These are phyloP conservation scores for Pseudococcus longispinus DNA, from an alignment of 2,888 invertebrate species.

Conservation along the genomic window DNA sequence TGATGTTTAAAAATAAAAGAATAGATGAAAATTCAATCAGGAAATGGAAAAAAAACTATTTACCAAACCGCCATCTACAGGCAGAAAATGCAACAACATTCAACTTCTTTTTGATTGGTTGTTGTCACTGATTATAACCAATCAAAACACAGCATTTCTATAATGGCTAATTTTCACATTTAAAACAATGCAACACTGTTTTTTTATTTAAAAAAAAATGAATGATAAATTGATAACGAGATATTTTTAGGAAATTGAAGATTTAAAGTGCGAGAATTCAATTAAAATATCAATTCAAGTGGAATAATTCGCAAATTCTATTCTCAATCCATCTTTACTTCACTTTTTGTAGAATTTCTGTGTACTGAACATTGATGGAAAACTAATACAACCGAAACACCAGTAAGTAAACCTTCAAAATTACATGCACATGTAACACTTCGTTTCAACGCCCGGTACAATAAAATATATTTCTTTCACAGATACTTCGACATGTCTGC, in stretches of 20 bases:
- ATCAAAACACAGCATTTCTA: neutral
- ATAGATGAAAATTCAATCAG: neutral
- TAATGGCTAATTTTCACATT: neutral
- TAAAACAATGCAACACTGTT: neutral
- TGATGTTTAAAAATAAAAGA: too few species aligned
- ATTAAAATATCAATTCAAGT: neutral
- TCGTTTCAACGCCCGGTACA: neutral
- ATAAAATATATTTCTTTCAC: neutral
- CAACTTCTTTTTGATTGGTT: neutral
- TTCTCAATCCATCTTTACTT: neutral
- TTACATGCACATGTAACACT: neutral
- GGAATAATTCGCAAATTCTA: neutral
- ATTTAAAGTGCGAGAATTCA: neutral
- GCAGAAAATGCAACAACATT: neutral
- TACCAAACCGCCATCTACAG: neutral
- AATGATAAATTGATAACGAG: neutral
- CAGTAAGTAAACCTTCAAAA: conserved; percentile 5
- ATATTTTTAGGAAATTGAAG: neutral
- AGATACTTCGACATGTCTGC: conserved; percentile 32
- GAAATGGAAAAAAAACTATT: too few species aligned
- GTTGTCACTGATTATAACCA: neutral
- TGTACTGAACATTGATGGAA: neutral
- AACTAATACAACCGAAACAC: neutral
- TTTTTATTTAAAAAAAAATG: neutral
- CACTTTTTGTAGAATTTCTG: neutral